Conservation (phyloP, 2,888 invertebrate species). For the Drosophila sordidula region DNA sequence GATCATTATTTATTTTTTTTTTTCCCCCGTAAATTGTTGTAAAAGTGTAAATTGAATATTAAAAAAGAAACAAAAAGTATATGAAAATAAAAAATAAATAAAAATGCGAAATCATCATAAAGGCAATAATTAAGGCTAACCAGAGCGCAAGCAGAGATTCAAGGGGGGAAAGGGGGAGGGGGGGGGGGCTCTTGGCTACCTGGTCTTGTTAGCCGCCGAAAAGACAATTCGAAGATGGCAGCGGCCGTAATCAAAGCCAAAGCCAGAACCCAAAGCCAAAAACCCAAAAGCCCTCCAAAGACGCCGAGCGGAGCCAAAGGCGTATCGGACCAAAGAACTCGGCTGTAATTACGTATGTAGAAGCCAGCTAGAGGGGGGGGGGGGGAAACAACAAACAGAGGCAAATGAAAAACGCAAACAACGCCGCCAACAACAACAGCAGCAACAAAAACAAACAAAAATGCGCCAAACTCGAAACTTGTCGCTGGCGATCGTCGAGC, state of each 20-base stretch:
- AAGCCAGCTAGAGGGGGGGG: neutral
- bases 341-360: conserved; percentile 45
- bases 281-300: conserved; percentile 10
- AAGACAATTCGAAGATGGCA: conserved; percentile 20
- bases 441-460: conserved; percentile 50
- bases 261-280: conserved; percentile 15
- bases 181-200: conserved; percentile 11
- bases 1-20: conserved; percentile 5
- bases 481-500: conserved; percentile 47
- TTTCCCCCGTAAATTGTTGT: neutral
- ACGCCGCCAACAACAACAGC: conserved; percentile 40
- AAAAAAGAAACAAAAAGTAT: neutral
- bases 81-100: conserved; percentile 10
- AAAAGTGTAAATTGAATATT: conserved; percentile 37
- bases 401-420: conserved; percentile 69
- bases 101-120: conserved; percentile 26
- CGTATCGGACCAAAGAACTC: conserved; percentile 53
- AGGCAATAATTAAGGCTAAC: conserved; percentile 26
- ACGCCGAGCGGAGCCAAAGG: conserved; percentile 39
- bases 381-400: conserved; percentile 34
- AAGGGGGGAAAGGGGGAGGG: neutral
- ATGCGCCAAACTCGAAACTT: conserved; percentile 66
- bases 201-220: conserved; percentile 17
- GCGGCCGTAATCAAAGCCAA: conserved; percentile 32
- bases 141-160: neutral